A percentile compares a stretch with the other conserved stretches of the same genome.
phyloP scores from a whole-genome alignment of 2,797 vertebrate genomes.

The Poeciliopsis gracilis region DNA sequence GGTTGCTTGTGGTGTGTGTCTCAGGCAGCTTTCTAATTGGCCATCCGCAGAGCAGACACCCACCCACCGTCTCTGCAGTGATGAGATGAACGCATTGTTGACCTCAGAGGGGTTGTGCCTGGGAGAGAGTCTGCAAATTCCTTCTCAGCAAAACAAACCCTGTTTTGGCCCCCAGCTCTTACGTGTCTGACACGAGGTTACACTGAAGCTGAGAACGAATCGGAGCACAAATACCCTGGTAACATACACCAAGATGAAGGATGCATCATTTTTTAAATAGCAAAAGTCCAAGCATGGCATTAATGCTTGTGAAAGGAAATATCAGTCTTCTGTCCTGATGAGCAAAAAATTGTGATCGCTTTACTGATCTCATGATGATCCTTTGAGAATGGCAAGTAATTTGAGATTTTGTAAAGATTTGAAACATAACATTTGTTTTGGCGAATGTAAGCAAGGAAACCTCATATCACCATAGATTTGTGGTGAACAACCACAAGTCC shows the following conservation, averaged over 20 bases:
- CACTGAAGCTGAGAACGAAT: slow-evolving; percentile 15
- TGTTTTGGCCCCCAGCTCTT: slow-evolving; percentile 21
- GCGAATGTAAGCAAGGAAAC: background rate
- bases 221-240: background rate
- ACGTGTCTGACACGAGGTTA: slow-evolving; percentile 38
- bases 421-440: background rate
- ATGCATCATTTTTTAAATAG: background rate
- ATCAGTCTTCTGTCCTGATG: background rate
- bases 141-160: slow-evolving; percentile 17
- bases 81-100: slow-evolving; percentile 61
- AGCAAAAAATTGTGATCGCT: background rate
- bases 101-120: slow-evolving; percentile 44
- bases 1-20: slow-evolving; percentile 28
- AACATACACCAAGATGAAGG: background rate
- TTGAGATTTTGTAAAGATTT: background rate
- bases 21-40: slow-evolving; percentile 61
- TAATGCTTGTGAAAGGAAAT: too few relatives aligned
- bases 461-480: background rate
- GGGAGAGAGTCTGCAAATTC: slow-evolving; percentile 40
- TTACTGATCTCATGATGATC: background rate
- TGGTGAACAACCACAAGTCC: too few relatives aligned
- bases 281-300: too few relatives aligned
- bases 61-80: slow-evolving; percentile 46
- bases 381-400: background rate
- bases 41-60: slow-evolving; percentile 49